Conservation (phyloP, 2,113 vertebrate genomes). For the Cyprinodon variegatus region DNA sequence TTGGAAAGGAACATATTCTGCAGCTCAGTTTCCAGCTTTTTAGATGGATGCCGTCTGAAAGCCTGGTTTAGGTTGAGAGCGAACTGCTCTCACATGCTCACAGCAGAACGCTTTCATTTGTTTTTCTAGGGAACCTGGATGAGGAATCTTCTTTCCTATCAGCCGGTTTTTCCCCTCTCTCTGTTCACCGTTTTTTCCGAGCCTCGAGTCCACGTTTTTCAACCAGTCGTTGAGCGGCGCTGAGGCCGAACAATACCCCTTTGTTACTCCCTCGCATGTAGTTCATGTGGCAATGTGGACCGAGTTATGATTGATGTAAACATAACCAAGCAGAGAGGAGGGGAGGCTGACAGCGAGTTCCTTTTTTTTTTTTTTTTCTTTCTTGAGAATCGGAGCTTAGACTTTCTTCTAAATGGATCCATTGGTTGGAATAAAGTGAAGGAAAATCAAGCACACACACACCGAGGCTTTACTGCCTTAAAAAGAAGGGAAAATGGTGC, state of each 20-base stretch:
- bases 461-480: not conserved
- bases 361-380: not conserved
- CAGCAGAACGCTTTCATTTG: constrained; percentile 43
- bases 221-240: constrained; percentile 6
- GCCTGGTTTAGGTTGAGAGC: constrained; percentile 4
- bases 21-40: no score
- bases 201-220: constrained; percentile 51
- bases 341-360: not conserved
- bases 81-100: constrained; percentile 27
- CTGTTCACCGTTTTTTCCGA: constrained; percentile 25
- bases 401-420: not conserved
- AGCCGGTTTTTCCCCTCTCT: constrained; percentile 23
- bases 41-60: no score
- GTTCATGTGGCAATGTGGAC: constrained; percentile 16
- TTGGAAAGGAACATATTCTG: no score
- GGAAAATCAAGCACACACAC: not conserved
- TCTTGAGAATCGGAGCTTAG: not conserved
- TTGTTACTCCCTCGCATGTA: constrained; percentile 38
- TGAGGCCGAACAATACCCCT: constrained; percentile 53
- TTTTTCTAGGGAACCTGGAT: constrained; percentile 65
- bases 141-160: constrained; percentile 66
- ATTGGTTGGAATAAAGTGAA: not conserved
- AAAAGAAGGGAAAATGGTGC: not conserved
- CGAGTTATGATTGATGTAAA: constrained; percentile 42
- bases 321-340: not conserved